These are phyloP conservation scores for Thymelicus sylvestris DNA, from an alignment of 2,888 invertebrate genomes.

Conservation along the genomic window DNA sequence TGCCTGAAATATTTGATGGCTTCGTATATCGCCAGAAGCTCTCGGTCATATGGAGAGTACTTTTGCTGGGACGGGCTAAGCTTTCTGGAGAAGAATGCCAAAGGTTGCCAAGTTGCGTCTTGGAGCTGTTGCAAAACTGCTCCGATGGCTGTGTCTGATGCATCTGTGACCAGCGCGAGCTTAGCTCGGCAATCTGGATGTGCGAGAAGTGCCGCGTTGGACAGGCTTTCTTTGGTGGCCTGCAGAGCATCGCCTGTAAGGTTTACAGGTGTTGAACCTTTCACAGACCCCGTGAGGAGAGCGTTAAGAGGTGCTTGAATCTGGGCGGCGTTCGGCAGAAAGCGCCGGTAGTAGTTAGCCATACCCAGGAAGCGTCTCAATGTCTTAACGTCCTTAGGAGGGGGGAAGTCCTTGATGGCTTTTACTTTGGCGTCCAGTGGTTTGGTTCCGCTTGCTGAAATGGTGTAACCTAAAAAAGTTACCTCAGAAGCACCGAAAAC, in stretches of 20 bases:
- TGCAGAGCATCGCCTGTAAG: constrained; percentile 41
- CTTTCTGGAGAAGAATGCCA: constrained; percentile 60
- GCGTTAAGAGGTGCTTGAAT: constrained; percentile 53
- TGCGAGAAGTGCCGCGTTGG: constrained; percentile 47
- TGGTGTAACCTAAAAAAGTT: constrained; percentile 41
- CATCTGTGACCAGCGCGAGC: constrained; percentile 52
- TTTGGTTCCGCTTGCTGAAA: constrained; percentile 46
- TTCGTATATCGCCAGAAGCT: constrained; percentile 59
- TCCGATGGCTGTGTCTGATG: constrained; percentile 56
- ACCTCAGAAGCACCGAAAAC: constrained; percentile 43
- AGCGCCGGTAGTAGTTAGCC: constrained; percentile 38
- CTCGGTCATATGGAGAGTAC: constrained; percentile 58
- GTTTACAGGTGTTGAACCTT: constrained; percentile 48
- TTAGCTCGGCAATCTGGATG: constrained; percentile 48
- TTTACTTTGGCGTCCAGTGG: constrained; percentile 51
- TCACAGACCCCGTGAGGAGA: constrained; percentile 43
- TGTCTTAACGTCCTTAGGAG: constrained; percentile 43
- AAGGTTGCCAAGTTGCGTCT: constrained; percentile 50
- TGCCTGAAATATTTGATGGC: constrained; percentile 56
- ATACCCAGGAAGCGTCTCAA: constrained; percentile 43
- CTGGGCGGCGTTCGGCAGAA: constrained; percentile 36
- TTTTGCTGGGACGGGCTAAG: constrained; percentile 52
- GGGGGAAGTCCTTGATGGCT: constrained; percentile 39
- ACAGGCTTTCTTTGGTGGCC: constrained; percentile 49
- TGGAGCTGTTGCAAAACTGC: constrained; percentile 55